phyloP scores from a whole-genome alignment of 2,797 vertebrate species.

The Sorex maritimensis region DNA sequence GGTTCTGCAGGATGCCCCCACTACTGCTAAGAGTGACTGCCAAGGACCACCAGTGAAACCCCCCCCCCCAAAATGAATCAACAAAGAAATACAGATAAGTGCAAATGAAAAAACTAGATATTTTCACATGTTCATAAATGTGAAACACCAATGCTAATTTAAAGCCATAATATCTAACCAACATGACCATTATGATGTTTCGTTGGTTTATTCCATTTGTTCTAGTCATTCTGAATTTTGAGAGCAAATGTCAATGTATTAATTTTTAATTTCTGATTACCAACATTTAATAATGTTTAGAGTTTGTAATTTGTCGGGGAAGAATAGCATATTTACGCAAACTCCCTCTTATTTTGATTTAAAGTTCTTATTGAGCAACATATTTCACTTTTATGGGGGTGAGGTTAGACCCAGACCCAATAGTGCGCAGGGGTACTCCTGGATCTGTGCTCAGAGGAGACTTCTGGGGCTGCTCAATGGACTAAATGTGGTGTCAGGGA shows the following conservation, averaged over 20 bases:
- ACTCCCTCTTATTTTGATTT: constrained; percentile 43
- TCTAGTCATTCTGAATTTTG: constrained; percentile 3
- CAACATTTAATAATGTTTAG: constrained; percentile 40
- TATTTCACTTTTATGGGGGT: neutral
- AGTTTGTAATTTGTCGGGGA: neutral
- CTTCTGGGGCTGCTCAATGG: too few species aligned
- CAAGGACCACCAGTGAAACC: too few species aligned
- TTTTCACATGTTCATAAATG: neutral
- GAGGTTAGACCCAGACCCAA: too few species aligned
- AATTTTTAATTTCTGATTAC: neutral
- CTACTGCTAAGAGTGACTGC: too few species aligned
- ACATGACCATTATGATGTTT: constrained; percentile 47
- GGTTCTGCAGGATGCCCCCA: too few species aligned
- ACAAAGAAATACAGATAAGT: constrained; percentile 13
- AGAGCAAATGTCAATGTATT: neutral
- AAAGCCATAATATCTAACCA: neutral
- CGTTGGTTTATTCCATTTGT: neutral
- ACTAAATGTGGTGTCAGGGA: too few species aligned
- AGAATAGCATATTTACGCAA: constrained; percentile 43
- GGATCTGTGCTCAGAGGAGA: too few species aligned
- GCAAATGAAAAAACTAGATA: neutral
- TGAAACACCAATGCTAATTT: constrained; percentile 24
- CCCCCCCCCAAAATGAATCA: too few species aligned
- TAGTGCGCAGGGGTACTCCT: too few species aligned
- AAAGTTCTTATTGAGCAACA: constrained; percentile 65